phyloP scores from a whole-genome alignment of 2,888 invertebrate species.

The Pocota personata region DNA sequence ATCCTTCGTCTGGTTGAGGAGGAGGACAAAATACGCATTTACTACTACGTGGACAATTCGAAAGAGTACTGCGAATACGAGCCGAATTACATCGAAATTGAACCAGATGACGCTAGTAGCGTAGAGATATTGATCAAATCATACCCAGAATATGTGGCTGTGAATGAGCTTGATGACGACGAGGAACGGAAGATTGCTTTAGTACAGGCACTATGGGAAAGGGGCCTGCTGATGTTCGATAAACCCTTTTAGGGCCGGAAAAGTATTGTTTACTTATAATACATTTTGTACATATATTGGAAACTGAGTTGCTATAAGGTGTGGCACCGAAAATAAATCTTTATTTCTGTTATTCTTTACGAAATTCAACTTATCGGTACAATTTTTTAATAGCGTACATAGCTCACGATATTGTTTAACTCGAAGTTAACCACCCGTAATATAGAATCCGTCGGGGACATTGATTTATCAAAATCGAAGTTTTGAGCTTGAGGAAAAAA shows the following conservation, averaged over 20 bases:
- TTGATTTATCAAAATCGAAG: too few relatives aligned
- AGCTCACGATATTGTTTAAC: too few relatives aligned
- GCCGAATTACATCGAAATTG: constrained; percentile 89
- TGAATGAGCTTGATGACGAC: constrained; percentile 86
- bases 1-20: constrained; percentile 87
- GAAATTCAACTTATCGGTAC: too few relatives aligned
- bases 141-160: constrained; percentile 90
- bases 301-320: not conserved
- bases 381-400: too few relatives aligned
- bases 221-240: constrained; percentile 89
- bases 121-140: constrained; percentile 88
- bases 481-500: too few relatives aligned
- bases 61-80: constrained; percentile 93
- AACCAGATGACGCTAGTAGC: constrained; percentile 86
- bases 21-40: constrained; percentile 86
- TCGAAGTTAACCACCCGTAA: too few relatives aligned
- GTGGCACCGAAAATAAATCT: not conserved
- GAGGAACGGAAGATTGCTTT: constrained; percentile 87
- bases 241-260: constrained; percentile 76
- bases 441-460: too few relatives aligned
- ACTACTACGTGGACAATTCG: constrained; percentile 93
- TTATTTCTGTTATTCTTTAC: too few relatives aligned
- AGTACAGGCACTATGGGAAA: constrained; percentile 91
- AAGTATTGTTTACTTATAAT: not conserved
- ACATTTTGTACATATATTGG: not conserved